These are phyloP conservation scores for Falco columbarius DNA, from an alignment of 2,797 vertebrate species.

Conservation along the genomic window DNA sequence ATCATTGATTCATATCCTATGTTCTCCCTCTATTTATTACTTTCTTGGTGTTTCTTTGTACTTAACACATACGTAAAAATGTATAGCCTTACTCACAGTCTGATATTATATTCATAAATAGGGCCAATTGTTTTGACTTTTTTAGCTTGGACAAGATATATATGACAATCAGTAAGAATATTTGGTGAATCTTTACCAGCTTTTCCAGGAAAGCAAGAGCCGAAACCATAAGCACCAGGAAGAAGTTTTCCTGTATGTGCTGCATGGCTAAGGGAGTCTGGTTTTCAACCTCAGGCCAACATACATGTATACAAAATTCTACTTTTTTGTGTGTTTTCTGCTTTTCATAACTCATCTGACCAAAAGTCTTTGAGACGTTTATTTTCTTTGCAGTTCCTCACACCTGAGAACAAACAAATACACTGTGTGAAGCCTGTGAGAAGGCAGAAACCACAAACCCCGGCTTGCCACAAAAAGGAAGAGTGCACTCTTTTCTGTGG, in stretches of 20 bases:
- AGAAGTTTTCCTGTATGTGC: not conserved
- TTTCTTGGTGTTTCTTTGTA: not conserved
- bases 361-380: not conserved
- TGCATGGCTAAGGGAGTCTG: not conserved
- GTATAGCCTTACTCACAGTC: not conserved
- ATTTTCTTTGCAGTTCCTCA: not conserved
- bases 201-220: not conserved
- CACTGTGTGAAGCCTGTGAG: not conserved
- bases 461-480: not conserved
- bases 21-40: not conserved
- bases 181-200: not conserved
- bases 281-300: not conserved
- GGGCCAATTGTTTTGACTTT: not conserved
- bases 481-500: not conserved
- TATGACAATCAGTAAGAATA: not conserved
- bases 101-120: not conserved
- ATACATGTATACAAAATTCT: not conserved
- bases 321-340: not conserved
- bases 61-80: not conserved
- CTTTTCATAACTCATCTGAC: not conserved
- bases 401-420: not conserved
- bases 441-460: not conserved
- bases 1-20: not conserved
- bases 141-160: not conserved
- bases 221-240: not conserved